Evolutionary conservation across 1,140 invertebrate species (phyloP), one percentile per base, ranked within the genome.

Genomic region (Hermatobates lingyangjiaoensis): DNA sequence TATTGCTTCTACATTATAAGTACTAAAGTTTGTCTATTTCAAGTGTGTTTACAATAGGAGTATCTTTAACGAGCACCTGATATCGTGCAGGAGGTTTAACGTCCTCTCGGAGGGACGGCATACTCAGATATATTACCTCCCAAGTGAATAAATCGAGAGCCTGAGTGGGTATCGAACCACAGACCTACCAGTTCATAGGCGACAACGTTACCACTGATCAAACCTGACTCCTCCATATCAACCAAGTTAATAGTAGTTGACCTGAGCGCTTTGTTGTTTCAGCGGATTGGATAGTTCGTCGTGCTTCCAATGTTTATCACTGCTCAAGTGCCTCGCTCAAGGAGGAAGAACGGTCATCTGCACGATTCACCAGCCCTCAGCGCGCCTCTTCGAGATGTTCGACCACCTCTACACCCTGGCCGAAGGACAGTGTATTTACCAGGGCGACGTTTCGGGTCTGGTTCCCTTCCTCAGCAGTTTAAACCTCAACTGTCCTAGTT

Each of bases 331-430:
- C 53, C 64, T 96, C 44, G 88, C 90, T 0, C 66, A 75, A 25
- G 87, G 90, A 60, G 88, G 87, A 4, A 72, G 89, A 30, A 93
- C 89, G 0, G 80, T 97, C 28, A 79, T 96, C 38, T 90, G 88
- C 59, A 95, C 91, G 2, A 94, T 97, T 58, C 93, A 97, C 66
- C 92, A 96, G 63, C 92, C 93, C 0, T 90, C 84, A 57, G 90
- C 91, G 0, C 72, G 92, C 57, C 72, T 93, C 3, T 93, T 96
- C 61, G 88, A 94, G 66, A 92, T 89, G 77, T 95, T 96, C 62
- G 91, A 96, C 64, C 77, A 85, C 58, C 68, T 96, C 1, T 94
- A 93, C 63, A 80, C 87, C 18, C 68, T 96, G 2, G 75, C 86
- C 0, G 74, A 76, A 40, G 92, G 92, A 0, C 75, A 81, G 48